These are phyloP conservation scores for Platysternon megacephalum DNA, from an alignment of 2,113 vertebrate species.

Conservation along the genomic window DNA sequence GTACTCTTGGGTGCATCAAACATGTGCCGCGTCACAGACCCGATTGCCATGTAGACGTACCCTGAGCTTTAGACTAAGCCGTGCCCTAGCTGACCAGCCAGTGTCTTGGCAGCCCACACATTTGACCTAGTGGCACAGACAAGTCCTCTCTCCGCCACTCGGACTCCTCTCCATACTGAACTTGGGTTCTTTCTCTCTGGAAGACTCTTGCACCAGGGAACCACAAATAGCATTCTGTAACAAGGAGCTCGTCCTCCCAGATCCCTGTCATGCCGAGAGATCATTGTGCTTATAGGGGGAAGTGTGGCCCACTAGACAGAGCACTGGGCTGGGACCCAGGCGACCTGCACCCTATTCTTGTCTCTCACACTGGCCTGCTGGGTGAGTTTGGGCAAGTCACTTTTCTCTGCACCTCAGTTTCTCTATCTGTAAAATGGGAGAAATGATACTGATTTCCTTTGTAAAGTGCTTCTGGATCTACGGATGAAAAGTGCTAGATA, in stretches of 20 bases:
- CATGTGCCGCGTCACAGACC: no score
- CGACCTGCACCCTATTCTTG: background rate
- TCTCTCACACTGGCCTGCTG: background rate
- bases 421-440: background rate
- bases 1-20: background rate
- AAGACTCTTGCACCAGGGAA: background rate
- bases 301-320: background rate
- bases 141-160: background rate
- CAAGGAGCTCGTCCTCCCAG: background rate
- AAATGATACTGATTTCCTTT: background rate
- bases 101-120: background rate
- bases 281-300: background rate
- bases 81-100: background rate
- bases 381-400: background rate
- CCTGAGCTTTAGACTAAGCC: background rate
- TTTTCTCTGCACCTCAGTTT: background rate
- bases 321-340: background rate
- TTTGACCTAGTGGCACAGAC: background rate
- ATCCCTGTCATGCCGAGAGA: background rate
- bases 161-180: background rate
- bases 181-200: background rate
- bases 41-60: no score
- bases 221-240: background rate
- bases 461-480: background rate
- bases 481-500: background rate